These are phyloP conservation scores for Conomelus anceps DNA, from an alignment of 2,888 invertebrate species.

Conservation along the genomic window DNA sequence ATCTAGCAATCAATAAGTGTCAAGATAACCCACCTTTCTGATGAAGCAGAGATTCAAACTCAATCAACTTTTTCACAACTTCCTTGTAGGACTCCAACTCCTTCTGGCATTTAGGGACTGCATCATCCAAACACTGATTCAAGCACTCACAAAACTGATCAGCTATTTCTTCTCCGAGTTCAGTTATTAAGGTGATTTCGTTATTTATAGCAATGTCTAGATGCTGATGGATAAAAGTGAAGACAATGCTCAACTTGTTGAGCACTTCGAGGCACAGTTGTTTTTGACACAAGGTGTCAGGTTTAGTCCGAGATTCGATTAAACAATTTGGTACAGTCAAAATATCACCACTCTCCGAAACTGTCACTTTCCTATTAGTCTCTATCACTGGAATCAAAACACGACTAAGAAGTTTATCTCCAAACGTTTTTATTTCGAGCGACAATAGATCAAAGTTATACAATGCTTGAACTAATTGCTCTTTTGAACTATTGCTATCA, in stretches of 20 bases:
- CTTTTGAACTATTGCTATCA: conserved; percentile 39
- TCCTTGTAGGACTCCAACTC: conserved; percentile 59
- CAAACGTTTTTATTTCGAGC: conserved; percentile 50
- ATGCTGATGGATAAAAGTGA: conserved; percentile 52
- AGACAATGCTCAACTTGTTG: conserved; percentile 49
- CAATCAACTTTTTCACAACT: conserved; percentile 56
- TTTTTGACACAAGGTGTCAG: conserved; percentile 40
- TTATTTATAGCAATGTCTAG: conserved; percentile 47
- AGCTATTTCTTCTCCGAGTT: conserved; percentile 47
- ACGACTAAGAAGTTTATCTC: conserved; percentile 51
- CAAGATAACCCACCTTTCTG: conserved; percentile 24
- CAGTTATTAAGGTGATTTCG: conserved; percentile 47
- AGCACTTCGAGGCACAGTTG: conserved; percentile 51
- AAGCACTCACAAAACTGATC: conserved; percentile 57
- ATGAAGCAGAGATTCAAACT: conserved; percentile 38
- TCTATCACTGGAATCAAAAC: conserved; percentile 54
- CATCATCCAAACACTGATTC: conserved; percentile 64
- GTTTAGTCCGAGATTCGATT: conserved; percentile 42
- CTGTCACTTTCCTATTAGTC: conserved; percentile 44
- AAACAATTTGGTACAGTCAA: background rate
- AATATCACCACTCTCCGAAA: conserved; percentile 40
- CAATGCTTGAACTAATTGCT: conserved; percentile 43
- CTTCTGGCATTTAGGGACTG: conserved; percentile 67
- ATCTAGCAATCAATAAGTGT: background rate
- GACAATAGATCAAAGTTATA: conserved; percentile 43